Percentiles rank a stretch among this genome's conserved stretches.
phyloP scores from a whole-genome alignment of 2,797 vertebrate genomes.

The Trichosurus vulpecula region DNA sequence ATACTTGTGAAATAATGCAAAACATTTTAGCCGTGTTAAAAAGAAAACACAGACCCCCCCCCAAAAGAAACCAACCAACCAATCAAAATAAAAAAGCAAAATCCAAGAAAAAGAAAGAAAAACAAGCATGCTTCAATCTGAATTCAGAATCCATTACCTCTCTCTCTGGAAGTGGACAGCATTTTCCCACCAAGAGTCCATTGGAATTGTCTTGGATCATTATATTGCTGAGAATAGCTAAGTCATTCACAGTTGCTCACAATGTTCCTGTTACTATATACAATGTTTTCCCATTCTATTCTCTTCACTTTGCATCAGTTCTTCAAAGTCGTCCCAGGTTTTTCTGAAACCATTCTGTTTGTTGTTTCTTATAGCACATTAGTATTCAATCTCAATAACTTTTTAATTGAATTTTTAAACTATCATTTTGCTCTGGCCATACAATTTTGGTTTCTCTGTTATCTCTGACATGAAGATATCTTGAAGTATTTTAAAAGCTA shows the following conservation, averaged over 20 bases:
- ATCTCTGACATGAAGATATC: constrained; percentile 7
- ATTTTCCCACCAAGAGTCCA: neutral
- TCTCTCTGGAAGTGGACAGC: neutral
- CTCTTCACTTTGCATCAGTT: neutral
- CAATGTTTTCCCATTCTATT: neutral
- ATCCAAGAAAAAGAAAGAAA: too few relatives aligned
- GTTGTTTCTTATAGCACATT: neutral
- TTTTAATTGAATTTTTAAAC: neutral
- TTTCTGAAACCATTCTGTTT: neutral
- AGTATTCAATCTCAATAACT: neutral
- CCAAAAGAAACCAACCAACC: too few relatives aligned
- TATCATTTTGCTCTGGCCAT: neutral
- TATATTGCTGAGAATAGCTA: neutral
- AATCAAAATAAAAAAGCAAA: too few relatives aligned
- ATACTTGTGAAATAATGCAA: neutral
- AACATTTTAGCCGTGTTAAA: neutral
- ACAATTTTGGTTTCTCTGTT: neutral
- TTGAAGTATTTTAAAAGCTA: neutral
- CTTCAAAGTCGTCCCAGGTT: neutral
- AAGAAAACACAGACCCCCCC: too few relatives aligned
- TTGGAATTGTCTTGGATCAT: neutral
- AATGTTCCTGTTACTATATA: neutral
- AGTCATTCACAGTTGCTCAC: neutral
- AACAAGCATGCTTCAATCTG: too few relatives aligned
- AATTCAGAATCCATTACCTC: neutral